Conservation (phyloP, 2,888 invertebrate species). For the Temnothorax unifasciatus region DNA sequence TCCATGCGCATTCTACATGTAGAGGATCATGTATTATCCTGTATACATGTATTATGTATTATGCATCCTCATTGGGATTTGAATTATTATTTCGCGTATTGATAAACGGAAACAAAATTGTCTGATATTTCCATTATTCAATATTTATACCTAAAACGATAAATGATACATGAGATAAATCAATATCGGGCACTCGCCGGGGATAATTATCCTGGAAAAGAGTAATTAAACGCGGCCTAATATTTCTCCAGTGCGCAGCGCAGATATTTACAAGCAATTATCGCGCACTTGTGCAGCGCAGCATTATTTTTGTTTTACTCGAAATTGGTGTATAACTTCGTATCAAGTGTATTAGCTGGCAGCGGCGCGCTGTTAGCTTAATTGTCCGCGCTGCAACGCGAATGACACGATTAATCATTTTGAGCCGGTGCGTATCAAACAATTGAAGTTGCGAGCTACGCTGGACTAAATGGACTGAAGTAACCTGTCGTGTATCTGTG, state of each 20-base stretch:
- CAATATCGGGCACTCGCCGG: constrained; percentile 3
- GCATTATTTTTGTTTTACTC: constrained; percentile 40
- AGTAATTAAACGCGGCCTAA: constrained; percentile 39
- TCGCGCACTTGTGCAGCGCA: constrained; percentile 8
- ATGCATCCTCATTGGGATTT: not conserved
- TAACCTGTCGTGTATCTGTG: constrained; percentile 56
- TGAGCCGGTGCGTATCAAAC: constrained; percentile 54
- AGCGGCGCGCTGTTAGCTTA: constrained; percentile 37
- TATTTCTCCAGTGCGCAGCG: not conserved
- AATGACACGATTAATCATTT: constrained; percentile 57
- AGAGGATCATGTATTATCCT: not conserved
- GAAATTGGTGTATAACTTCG: constrained; percentile 22
- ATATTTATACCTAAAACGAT: constrained; percentile 34
- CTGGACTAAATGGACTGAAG: constrained; percentile 50
- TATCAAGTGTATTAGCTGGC: constrained; percentile 28
- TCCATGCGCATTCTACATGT: not conserved
- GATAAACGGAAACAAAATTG: constrained; percentile 15
- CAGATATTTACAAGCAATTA: constrained; percentile 40
- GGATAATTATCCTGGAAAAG: constrained; percentile 22
- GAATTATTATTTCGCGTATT: constrained; percentile 16
- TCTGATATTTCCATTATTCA: constrained; percentile 22
- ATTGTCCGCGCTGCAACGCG: constrained; percentile 48
- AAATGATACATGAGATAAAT: constrained; percentile 10
- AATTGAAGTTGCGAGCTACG: constrained; percentile 53
- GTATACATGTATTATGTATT: not conserved